Evolutionary conservation across 2,113 vertebrate genomes (phyloP).

Genomic region (Oriolus oriolus): DNA sequence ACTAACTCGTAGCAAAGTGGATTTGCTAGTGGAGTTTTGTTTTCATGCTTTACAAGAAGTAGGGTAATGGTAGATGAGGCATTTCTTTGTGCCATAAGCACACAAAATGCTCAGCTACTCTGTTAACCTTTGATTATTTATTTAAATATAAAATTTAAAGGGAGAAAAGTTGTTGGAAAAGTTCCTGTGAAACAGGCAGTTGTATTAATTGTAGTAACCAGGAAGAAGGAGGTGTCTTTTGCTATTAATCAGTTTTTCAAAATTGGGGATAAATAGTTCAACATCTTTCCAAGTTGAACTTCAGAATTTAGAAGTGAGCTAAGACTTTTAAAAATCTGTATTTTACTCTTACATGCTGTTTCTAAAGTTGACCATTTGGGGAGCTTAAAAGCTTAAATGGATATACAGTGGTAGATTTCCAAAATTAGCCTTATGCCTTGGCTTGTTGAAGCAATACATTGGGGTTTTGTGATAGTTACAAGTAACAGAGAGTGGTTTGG

Average conservation of each 20-base stretch:
- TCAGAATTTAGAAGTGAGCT: slow-evolving; percentile 43
- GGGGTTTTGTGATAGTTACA: slow-evolving; percentile 45
- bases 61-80: slow-evolving; percentile 9
- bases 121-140: slow-evolving; percentile 55
- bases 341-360: slow-evolving; percentile 45
- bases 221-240: slow-evolving; percentile 12
- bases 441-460: slow-evolving; percentile 67
- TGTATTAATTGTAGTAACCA: slow-evolving; percentile 16
- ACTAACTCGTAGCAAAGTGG: not conserved
- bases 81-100: slow-evolving; percentile 36
- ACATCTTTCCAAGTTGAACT: slow-evolving; percentile 46
- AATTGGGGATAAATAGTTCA: slow-evolving; percentile 24
- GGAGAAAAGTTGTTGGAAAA: slow-evolving; percentile 42
- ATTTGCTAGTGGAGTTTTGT: slow-evolving; percentile 16
- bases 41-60: slow-evolving; percentile 36
- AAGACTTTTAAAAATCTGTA: slow-evolving; percentile 35
- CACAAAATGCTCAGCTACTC: not conserved
- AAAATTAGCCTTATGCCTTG: slow-evolving; percentile 55
- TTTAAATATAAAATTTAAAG: slow-evolving; percentile 62
- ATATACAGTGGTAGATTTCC: slow-evolving; percentile 27
- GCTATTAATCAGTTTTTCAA: slow-evolving; percentile 21
- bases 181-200: slow-evolving; percentile 59
- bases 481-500: slow-evolving; percentile 11
- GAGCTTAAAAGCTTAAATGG: slow-evolving; percentile 51
- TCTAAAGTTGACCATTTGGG: slow-evolving; percentile 8